A percentile compares a stretch with the other conserved stretches of the same genome.
phyloP scores from a whole-genome alignment of 2,797 vertebrate genomes.

The Acropternis orthonyx region DNA sequence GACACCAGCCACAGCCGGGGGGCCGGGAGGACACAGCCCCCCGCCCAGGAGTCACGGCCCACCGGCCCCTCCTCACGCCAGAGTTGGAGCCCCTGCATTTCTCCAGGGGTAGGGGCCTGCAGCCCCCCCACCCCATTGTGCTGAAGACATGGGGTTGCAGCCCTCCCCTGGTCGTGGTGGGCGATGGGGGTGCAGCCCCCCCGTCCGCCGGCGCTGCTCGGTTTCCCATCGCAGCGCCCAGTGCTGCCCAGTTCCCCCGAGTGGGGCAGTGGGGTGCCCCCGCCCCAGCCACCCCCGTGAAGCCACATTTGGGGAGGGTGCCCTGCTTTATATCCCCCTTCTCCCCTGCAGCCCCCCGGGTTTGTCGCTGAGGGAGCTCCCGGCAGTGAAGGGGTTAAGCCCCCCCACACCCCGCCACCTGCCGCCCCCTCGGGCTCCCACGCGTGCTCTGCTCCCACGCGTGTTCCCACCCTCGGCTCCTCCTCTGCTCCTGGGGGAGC shows the following conservation, averaged over 20 bases:
- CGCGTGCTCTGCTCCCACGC: background rate
- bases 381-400: background rate
- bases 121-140: too few relatives aligned
- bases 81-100: accelerated
- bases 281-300: background rate
- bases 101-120: background rate
- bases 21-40: background rate
- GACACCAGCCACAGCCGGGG: accelerated
- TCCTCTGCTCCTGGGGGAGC: background rate
- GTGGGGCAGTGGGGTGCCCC: background rate
- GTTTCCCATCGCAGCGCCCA: background rate
- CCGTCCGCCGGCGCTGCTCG: background rate
- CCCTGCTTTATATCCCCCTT: accelerated
- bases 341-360: background rate
- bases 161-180: too few relatives aligned
- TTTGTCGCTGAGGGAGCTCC: background rate
- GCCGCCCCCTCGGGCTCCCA: background rate
- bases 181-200: background rate
- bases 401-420: background rate
- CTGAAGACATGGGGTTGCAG: background rate
- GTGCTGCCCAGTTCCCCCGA: too few relatives aligned
- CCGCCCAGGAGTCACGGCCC: background rate
- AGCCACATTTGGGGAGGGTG: background rate
- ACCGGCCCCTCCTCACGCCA: accelerated
- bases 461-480: background rate